Percentiles rank a stretch among this genome's conserved stretches.
These are phyloP conservation scores for Theretra japonica DNA, from an alignment of 2,888 invertebrate species.

Conservation along the genomic window DNA sequence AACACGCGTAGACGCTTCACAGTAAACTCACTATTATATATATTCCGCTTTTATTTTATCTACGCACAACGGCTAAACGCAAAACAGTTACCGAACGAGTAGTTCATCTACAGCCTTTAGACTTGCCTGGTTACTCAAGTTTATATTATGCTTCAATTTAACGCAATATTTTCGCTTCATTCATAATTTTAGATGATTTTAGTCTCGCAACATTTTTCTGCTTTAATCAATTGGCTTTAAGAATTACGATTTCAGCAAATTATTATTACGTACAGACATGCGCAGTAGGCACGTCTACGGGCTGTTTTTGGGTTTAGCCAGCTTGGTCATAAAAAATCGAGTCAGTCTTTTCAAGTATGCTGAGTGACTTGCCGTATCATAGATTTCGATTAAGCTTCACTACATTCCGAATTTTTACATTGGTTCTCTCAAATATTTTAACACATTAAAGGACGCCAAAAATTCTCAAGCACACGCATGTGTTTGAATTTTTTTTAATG, in stretches of 20 bases:
- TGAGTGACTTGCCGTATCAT: constrained; percentile 24
- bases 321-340: constrained; percentile 77
- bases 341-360: constrained; percentile 39
- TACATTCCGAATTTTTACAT: constrained; percentile 8
- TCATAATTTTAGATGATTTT: constrained; percentile 1
- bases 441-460: neutral
- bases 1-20: constrained; percentile 66
- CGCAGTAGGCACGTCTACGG: constrained; percentile 54
- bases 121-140: constrained; percentile 37
- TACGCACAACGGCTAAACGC: constrained; percentile 75
- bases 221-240: neutral
- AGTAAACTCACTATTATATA: constrained; percentile 30
- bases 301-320: constrained; percentile 69
- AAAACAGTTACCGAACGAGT: constrained; percentile 44
- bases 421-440: constrained; percentile 14
- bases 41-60: constrained; percentile 55
- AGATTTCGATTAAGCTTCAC: constrained; percentile 1
- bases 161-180: constrained; percentile 26
- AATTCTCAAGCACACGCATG: constrained; percentile 15
- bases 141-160: constrained; percentile 15
- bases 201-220: constrained; percentile 7
- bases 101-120: constrained; percentile 61
- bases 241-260: neutral
- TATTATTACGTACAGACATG: neutral
- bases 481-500: constrained; percentile 9